Evolutionary conservation across 1,140 invertebrate genomes (phyloP).

Genomic region (Neodiprion lecontei): DNA sequence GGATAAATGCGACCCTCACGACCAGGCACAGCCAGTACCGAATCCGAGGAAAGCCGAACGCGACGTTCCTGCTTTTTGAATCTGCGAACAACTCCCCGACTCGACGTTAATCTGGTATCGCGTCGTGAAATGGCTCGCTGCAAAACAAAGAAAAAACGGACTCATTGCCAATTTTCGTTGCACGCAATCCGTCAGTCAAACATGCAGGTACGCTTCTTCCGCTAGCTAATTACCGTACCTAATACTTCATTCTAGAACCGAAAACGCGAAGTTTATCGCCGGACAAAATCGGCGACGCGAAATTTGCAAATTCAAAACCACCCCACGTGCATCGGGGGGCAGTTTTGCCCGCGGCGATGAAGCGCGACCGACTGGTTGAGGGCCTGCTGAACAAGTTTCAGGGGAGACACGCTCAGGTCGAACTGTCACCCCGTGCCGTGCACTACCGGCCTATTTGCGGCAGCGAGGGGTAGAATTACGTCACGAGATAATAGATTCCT

Average conservation of each 20-base stretch:
- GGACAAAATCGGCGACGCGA: too few relatives aligned
- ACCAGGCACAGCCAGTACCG: constrained; percentile 1
- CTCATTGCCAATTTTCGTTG: not conserved
- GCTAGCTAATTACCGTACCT: too few relatives aligned
- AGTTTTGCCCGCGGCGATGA: too few relatives aligned
- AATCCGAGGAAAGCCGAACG: not conserved
- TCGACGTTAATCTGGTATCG: not conserved
- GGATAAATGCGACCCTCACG: not conserved
- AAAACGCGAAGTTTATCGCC: too few relatives aligned
- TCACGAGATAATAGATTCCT: constrained; percentile 30
- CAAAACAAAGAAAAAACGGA: not conserved
- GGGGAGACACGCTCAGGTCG: constrained; percentile 14
- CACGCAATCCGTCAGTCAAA: not conserved
- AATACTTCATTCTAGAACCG: too few relatives aligned
- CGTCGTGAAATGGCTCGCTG: not conserved
- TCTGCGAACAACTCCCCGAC: not conserved
- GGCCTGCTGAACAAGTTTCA: not conserved
- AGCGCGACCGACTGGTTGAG: too few relatives aligned
- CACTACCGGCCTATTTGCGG: constrained; percentile 20
- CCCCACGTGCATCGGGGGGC: too few relatives aligned
- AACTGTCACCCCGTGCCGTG: constrained; percentile 31
- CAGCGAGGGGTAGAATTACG: constrained; percentile 21
- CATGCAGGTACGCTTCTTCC: too few relatives aligned
- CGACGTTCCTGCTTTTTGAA: too few relatives aligned
- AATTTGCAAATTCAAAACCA: too few relatives aligned